Evolutionary conservation across 2,797 vertebrate species (phyloP), one percentile per base, ranked within the genome.

Genomic region (Gallinago nigripennis): DNA sequence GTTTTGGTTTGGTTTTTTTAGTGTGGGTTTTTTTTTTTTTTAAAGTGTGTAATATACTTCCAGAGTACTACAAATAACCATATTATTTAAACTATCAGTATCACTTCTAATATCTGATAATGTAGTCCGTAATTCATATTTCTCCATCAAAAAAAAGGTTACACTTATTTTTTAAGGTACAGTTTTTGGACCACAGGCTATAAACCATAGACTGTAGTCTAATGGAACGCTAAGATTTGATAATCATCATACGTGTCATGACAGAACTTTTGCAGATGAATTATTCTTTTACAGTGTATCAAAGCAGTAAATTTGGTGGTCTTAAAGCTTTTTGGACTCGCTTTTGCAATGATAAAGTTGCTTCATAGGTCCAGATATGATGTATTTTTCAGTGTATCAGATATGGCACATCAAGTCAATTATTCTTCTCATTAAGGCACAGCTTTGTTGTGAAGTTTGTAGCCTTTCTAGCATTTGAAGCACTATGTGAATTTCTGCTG

Each of bases 151-250:
- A 30, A 64, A 65, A 63, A 31, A 5, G 8, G 28, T 53, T 27
- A 43, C 8, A 2, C 6, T 30, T n/a, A 12, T 66, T 30, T 30
- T 64, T 16, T 2, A 43, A 50, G 27, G 19, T 72, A 0, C 39
- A 9, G 4, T 76, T 35, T 89, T 81, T 24, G 20, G n/a, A 11
- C 16, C 3, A 0, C 31, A 39, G 15, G 15, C 15, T n/a, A 0
- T 54, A 43, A 65, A 33, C 35, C 8, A 7, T n/a, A 69, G 57
- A 20, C 39, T 19, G 9, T 0, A 0, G 41, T 48, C 28, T 45
- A 43, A 31, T 73, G 41, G 33, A 68, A 82, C 21, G 16, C 16
- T 66, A 2, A 54, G 7, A 31, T 78, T 86, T 83, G 21, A 31
- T 79, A 66, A 39, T 43, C 7, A 4, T 65, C 84, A 27, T 30